These are phyloP conservation scores for Sapayoa aenigma DNA, from an alignment of 2,113 vertebrate genomes.

Conservation along the genomic window DNA sequence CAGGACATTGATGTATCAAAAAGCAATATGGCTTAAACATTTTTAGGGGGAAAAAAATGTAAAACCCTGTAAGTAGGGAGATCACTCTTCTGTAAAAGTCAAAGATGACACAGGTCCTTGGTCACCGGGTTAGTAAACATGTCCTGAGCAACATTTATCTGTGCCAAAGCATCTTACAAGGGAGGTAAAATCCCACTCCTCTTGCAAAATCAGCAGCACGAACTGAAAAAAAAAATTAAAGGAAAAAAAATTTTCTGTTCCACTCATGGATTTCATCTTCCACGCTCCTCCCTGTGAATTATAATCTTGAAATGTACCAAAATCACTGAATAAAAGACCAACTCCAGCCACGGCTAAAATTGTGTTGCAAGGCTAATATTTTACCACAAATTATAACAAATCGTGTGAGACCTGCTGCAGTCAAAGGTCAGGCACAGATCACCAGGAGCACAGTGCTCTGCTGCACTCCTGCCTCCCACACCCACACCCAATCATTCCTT, in stretches of 20 bases:
- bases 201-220: background rate
- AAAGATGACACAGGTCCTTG: background rate
- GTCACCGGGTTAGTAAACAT: background rate
- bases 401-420: background rate
- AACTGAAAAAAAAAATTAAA: background rate
- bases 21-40: background rate
- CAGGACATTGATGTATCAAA: background rate
- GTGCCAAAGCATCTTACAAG: background rate
- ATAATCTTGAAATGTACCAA: accelerated
- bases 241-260: background rate
- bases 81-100: background rate
- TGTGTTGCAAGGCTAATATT: background rate
- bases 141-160: background rate
- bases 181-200: background rate
- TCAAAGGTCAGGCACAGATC: conserved; percentile 10
- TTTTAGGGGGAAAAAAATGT: background rate
- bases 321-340: background rate
- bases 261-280: background rate
- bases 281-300: background rate
- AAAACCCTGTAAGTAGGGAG: background rate
- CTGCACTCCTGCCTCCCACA: background rate
- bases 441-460: background rate
- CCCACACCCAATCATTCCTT: background rate
- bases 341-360: background rate
- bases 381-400: conserved; percentile 49